Conservation (phyloP, 2,113 vertebrate species). For the Brachirus orientalis region DNA sequence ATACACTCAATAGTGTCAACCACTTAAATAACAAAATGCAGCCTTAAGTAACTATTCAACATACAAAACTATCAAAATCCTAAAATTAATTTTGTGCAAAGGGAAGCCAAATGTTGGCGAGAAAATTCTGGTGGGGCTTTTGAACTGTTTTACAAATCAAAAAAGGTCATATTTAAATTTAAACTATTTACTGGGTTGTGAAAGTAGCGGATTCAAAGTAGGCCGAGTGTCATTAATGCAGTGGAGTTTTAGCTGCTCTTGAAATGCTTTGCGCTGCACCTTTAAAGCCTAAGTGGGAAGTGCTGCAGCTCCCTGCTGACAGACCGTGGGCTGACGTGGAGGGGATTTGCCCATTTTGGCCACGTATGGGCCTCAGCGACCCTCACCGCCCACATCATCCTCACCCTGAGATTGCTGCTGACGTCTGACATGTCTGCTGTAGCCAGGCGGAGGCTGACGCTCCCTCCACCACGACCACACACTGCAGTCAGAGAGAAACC, state of each 20-base stretch:
- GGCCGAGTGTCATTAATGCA: conserved; percentile 6
- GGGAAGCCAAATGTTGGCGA: no score
- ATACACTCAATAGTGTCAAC: no score
- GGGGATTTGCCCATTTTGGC: conserved; percentile 67
- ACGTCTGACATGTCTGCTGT: conserved; percentile 62
- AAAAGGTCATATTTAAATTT: not conserved
- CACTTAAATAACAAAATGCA: no score
- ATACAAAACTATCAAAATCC: no score
- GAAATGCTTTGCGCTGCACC: conserved; percentile 13
- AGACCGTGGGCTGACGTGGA: conserved; percentile 46
- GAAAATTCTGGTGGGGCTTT: no score
- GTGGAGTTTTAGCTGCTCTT: conserved; percentile 29
- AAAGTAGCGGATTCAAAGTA: conserved; percentile 13
- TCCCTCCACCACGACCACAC: conserved; percentile 52
- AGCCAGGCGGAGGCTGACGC: conserved; percentile 50
- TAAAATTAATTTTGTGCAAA: no score
- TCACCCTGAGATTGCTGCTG: conserved; percentile 59
- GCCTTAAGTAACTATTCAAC: no score
- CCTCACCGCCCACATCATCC: conserved; percentile 56
- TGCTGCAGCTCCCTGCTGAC: conserved; percentile 36
- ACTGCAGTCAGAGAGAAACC: conserved; percentile 64
- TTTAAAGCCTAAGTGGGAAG: conserved; percentile 48
- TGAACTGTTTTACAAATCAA: not conserved
- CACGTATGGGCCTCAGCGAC: conserved; percentile 57
- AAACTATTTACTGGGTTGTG: not conserved